Base-by-base conservation (phyloP, 2,888 invertebrate species). In the Sepioteuthis lessoniana region DNA sequence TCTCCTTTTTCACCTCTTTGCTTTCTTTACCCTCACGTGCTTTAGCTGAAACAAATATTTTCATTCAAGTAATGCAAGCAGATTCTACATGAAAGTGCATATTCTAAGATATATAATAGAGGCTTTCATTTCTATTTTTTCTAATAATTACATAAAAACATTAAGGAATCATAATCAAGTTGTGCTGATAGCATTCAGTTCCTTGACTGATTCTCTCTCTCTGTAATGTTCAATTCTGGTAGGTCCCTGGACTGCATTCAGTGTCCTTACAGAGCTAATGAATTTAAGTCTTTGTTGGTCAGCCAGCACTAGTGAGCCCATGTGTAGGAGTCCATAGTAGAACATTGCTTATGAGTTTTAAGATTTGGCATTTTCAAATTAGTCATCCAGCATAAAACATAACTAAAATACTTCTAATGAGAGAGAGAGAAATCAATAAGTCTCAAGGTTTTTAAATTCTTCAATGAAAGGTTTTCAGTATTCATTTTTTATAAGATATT, bases 11-110 rank as follows among this genome's bases (percentile, higher is more conserved):
- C 91, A 94, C 94, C n/a, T 93, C 94, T 35, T 94, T 94, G 93
- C 95, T 95, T n/a, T 95, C 95, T 93, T 95, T 94, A 31, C 60
- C 76, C 50, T 93, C 38, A 94, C 94, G 94, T 60, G 94, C 94
- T 94, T 94, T 35, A 93, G n/a, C 90, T 94, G 38, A 90, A 93
- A 93, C 38, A 21, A 35, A 93, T n/a, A 38, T 25, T 4, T 4
- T n/a, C 10, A 76, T 2, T 76, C 10, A 13, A 76, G 31, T 76
- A 31, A 55, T 55, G 21, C 10, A 3, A 76, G n/a, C n/a, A 0
- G 19, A 76, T 76, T 35, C n/a, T 76, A 3, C 8, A 76, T 31
- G 10, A 31, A 76, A 76, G 19, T 19, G 13, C 16, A 76, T n/a
- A n/a, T 76, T 13, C 31, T 76, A 76, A 76, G 3, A 76, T 76